phyloP scores from a whole-genome alignment of 2,797 vertebrate species.

The Phoeniculus purpureus region DNA sequence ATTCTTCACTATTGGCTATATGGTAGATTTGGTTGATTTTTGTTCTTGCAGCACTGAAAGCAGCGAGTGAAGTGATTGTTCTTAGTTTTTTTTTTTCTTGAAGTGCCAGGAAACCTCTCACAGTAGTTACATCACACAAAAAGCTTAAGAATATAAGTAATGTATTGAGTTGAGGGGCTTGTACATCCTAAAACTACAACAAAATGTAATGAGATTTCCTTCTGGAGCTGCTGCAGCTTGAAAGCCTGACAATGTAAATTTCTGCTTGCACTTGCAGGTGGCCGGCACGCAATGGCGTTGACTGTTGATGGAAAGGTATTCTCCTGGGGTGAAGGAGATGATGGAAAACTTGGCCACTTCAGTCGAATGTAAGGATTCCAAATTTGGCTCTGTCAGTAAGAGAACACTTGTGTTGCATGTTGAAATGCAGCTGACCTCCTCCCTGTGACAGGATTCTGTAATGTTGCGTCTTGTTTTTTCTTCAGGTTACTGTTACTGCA shows the following conservation, averaged over 20 bases:
- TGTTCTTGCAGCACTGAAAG: neutral
- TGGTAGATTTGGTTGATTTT: neutral
- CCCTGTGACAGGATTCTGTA: neutral
- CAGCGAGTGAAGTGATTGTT: neutral
- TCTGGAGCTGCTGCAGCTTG: neutral
- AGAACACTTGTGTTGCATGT: neutral
- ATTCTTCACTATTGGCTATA: neutral
- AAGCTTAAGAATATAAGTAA: neutral
- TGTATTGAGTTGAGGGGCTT: fast-evolving
- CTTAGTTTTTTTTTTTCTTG: neutral
- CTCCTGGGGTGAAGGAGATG: slow-evolving; percentile 98
- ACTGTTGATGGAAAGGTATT: slow-evolving; percentile 98
- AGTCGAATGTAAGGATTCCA: slow-evolving; percentile 90
- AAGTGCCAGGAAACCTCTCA: neutral
- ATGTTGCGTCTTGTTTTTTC: neutral
- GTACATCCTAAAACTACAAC: neutral
- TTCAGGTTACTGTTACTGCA: neutral
- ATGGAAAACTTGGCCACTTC: slow-evolving; percentile 98
- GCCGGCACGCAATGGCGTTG: slow-evolving; percentile 95
- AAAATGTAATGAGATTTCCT: neutral
- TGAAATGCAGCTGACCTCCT: neutral
- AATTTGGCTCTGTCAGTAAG: neutral
- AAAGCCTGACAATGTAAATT: neutral
- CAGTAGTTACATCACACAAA: no score
- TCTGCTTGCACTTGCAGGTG: slow-evolving; percentile 77